phyloP scores from a whole-genome alignment of 2,797 vertebrate genomes.

The Pseudochirops corinnae region DNA sequence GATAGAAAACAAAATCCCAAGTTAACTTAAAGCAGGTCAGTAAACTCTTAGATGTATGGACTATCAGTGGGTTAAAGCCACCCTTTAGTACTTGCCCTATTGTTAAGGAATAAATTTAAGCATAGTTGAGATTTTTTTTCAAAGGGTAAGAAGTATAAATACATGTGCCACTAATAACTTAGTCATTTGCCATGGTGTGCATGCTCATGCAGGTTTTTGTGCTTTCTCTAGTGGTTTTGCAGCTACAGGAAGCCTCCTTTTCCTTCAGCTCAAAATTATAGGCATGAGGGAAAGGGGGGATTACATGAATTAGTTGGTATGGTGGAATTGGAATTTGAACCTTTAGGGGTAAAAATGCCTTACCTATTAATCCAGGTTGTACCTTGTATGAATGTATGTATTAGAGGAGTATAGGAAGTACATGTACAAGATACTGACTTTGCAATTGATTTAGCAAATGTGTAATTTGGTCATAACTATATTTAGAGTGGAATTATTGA shows the following conservation, averaged over 20 bases:
- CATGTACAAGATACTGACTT: background rate
- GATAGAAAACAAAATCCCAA: background rate
- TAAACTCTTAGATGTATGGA: constrained; percentile 51
- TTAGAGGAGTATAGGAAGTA: background rate
- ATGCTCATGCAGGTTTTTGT: background rate
- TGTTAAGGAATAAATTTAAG: background rate
- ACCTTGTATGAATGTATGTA: background rate
- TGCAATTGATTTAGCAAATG: background rate
- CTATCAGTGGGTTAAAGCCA: constrained; percentile 9
- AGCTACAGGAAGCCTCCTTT: background rate
- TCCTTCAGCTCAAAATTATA: background rate
- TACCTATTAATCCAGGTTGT: background rate
- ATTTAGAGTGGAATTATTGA: background rate
- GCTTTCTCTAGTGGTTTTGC: background rate
- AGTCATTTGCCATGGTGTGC: background rate
- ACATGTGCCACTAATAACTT: background rate
- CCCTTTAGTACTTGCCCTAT: background rate
- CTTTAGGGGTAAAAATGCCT: background rate
- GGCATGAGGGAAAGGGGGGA: background rate
- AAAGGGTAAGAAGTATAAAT: background rate
- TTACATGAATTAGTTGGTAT: background rate
- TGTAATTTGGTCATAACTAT: background rate
- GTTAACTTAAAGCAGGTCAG: constrained; percentile 19
- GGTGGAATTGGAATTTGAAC: background rate
- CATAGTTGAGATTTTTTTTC: background rate